Conservation (phyloP, 2,113 vertebrate genomes). For the Passer domesticus region DNA sequence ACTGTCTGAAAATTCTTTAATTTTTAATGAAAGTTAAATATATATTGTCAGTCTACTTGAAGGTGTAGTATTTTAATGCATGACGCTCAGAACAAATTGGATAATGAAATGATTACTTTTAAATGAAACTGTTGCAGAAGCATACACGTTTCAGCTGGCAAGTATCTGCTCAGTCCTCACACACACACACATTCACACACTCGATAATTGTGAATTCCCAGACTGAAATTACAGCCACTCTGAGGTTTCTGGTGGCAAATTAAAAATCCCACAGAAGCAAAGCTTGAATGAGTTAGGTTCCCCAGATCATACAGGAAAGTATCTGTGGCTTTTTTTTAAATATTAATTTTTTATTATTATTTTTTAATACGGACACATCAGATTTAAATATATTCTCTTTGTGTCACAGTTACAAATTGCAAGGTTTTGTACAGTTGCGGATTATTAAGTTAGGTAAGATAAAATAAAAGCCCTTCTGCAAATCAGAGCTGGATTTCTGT, state of each 20-base stretch:
- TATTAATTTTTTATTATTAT: neutral
- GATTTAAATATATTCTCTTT: conserved; percentile 10
- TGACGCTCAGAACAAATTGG: conserved; percentile 60
- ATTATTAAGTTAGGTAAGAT: neutral
- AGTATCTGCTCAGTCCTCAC: neutral
- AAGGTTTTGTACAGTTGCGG: neutral
- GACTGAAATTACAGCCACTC: conserved; percentile 51
- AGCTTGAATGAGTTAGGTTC: conserved; percentile 16
- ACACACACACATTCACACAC: neutral
- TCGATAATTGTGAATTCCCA: conserved; percentile 44
- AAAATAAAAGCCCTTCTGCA: neutral
- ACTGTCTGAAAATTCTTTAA: conserved; percentile 66
- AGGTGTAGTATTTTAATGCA: conserved; percentile 64
- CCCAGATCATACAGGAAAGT: neutral
- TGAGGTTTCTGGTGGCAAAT: conserved; percentile 59
- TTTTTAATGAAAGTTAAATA: conserved; percentile 71
- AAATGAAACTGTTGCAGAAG: conserved; percentile 64
- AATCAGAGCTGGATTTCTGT: neutral
- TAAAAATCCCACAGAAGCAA: conserved; percentile 52
- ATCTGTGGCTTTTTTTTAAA: neutral
- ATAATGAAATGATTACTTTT: conserved; percentile 63
- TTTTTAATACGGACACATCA: neutral
- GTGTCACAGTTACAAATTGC: neutral
- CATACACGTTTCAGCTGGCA: conserved; percentile 43
- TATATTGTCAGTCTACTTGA: conserved; percentile 55